phyloP scores from a whole-genome alignment of 35 echinoderm and acorn worm species.

The Lytechinus variegatus region DNA sequence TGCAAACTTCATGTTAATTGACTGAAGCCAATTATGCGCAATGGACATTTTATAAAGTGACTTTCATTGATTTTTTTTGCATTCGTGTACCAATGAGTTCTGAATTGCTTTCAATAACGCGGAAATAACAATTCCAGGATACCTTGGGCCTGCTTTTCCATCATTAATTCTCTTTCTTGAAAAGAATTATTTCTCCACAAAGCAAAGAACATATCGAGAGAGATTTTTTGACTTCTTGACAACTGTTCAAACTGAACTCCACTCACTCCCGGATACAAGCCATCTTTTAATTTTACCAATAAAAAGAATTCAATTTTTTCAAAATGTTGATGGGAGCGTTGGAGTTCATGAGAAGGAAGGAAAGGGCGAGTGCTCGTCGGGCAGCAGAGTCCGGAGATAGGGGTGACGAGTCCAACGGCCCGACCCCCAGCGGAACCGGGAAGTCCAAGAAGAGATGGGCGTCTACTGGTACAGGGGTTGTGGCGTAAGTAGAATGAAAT shows the following conservation, averaged over 20 bases:
- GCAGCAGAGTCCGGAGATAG: not conserved
- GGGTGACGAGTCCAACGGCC: not conserved
- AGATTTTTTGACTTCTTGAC: not conserved
- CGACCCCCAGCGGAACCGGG: not conserved
- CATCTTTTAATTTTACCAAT: not conserved
- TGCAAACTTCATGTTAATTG: too few relatives aligned
- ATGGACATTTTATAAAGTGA: too few relatives aligned
- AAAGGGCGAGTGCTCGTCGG: not conserved
- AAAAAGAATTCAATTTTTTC: not conserved
- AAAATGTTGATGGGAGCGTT: constrained; percentile 34
- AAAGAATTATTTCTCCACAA: not conserved
- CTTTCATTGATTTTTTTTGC: too few relatives aligned
- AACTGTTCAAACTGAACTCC: not conserved
- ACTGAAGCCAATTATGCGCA: too few relatives aligned
- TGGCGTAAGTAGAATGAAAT: constrained; percentile 2
- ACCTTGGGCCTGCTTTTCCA: too few relatives aligned
- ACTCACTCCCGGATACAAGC: not conserved
- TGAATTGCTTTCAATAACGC: too few relatives aligned
- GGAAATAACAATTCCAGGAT: too few relatives aligned
- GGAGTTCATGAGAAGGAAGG: constrained; percentile 23
- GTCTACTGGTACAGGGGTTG: not conserved
- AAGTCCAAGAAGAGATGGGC: not conserved
- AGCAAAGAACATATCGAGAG: not conserved
- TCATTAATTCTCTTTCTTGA: not conserved
- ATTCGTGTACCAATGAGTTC: too few relatives aligned